Base-by-base conservation (phyloP, 2,888 invertebrate species). In the Limnephilus marmoratus region DNA sequence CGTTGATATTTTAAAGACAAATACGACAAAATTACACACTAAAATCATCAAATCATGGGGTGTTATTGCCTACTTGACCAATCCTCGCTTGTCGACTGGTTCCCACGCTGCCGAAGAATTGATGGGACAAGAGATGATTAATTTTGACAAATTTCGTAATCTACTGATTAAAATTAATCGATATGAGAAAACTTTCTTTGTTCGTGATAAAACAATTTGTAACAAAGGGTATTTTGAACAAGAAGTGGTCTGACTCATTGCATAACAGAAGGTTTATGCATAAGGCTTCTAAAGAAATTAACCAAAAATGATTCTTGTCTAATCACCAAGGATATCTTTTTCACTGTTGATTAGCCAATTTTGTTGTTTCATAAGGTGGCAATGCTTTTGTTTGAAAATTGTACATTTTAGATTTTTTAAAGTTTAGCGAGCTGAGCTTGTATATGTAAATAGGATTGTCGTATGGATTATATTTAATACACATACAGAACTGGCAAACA, bases 401-500 rank as follows among this genome's bases (percentile, higher is more conserved):
- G 7, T 68, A n/a, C 1, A 24, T n/a, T 68, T 24, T 68, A 18
- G 68, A 68, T 68, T 24, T 24, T 68, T 24, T 18, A 5, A n/a
- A 29, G 0, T 82, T 37, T 86, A 45, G n/a, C 12, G 53, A 68
- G 68, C 68, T 9, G 68, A 68, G 68, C 68, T 68, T 68, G 68
- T 68, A n/a, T n/a, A 7, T 68, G 68, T 68, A 68, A 24, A 68
- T 68, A 68, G 68, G 24, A 9, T 68, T 68, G 68, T 68, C 68
- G 68, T 68, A 68, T 68, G 68, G 68, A n/a, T 68, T 68, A 24
- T 68, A 68, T 68, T 24, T 68, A 68, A 68, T n/a, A 68, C 68
- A 68, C 68, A n/a, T n/a, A 86, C 41, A 86, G 45, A 86, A 86
- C 86, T 86, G 86, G 86, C 45, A 86, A n/a, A 68, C 7, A n/a